Evolutionary conservation across 2,797 vertebrate genomes (phyloP).

Genomic region (Limosa lapponica): DNA sequence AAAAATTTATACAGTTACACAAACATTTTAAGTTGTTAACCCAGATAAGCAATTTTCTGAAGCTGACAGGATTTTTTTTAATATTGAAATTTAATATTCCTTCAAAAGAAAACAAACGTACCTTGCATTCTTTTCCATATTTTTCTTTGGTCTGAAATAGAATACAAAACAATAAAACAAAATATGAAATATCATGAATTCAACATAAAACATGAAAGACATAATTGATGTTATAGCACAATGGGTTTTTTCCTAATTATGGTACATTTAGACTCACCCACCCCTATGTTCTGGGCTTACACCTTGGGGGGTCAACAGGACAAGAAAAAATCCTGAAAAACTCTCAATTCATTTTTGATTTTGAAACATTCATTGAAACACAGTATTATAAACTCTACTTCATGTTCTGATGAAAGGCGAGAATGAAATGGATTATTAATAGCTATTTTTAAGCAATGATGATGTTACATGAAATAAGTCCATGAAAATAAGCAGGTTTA

Average conservation of each 20-base stretch:
- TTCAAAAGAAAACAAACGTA: constrained; percentile 68
- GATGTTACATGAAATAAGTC: background rate
- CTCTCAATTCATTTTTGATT: background rate
- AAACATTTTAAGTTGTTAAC: background rate
- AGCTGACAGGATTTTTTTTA: background rate
- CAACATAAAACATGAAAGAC: background rate
- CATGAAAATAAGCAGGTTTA: background rate
- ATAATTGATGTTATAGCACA: rapidly evolving
- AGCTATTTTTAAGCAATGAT: background rate
- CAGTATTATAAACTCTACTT: background rate
- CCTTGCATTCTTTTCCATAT: constrained; percentile 99
- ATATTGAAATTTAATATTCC: background rate
- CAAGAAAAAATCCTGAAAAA: background rate
- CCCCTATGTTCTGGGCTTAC: background rate
- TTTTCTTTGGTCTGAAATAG: constrained; percentile 95
- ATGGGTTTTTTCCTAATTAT: rapidly evolving
- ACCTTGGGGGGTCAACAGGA: background rate
- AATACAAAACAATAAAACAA: background rate
- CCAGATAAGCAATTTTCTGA: background rate
- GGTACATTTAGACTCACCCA: background rate
- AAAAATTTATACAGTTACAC: background rate
- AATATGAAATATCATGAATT: background rate
- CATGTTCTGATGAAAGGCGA: rapidly evolving
- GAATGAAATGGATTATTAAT: background rate
- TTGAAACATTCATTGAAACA: background rate